Percentiles rank a stretch among this genome's conserved stretches.
phyloP scores from a whole-genome alignment of 2,888 invertebrate species.

The Drosophila melanocephala region DNA sequence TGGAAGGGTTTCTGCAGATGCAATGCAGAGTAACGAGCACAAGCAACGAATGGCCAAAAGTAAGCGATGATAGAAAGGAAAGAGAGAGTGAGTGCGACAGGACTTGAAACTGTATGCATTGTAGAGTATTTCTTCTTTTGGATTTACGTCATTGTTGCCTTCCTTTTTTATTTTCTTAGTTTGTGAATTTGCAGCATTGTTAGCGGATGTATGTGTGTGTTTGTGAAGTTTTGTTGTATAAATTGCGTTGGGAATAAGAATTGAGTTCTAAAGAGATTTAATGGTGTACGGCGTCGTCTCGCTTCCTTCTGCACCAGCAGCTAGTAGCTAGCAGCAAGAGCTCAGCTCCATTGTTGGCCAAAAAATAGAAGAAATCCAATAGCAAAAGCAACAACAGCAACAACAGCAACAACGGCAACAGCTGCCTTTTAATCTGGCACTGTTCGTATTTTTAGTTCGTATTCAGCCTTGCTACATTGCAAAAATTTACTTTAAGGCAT shows the following conservation, averaged over 20 bases:
- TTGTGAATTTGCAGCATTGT: slow-evolving; percentile 55
- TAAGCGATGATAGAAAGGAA: background rate
- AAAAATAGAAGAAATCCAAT: slow-evolving; percentile 20
- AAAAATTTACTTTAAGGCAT: slow-evolving; percentile 73
- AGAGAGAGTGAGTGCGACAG: background rate
- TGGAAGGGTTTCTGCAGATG: background rate
- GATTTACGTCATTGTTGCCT: slow-evolving; percentile 19
- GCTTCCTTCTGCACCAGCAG: slow-evolving; percentile 12
- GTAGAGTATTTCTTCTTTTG: slow-evolving; percentile 35
- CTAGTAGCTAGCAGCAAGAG: slow-evolving; percentile 25
- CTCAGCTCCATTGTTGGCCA: slow-evolving; percentile 50
- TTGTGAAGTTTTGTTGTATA: slow-evolving; percentile 79
- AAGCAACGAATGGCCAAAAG: background rate
- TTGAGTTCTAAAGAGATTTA: slow-evolving; percentile 84
- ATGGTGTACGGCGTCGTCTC: slow-evolving; percentile 71
- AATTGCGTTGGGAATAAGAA: slow-evolving; percentile 84
- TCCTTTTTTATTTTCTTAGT: slow-evolving; percentile 30
- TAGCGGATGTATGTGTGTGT: slow-evolving; percentile 40
- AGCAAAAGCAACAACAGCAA: slow-evolving; percentile 9
- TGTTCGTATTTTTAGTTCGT: slow-evolving; percentile 39
- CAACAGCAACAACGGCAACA: slow-evolving; percentile 15
- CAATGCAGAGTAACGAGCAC: background rate
- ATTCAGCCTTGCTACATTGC: slow-evolving; percentile 43
- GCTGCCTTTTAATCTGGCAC: slow-evolving; percentile 35
- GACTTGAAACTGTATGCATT: background rate